A percentile compares a stretch with the other conserved stretches of the same genome.
phyloP scores from a whole-genome alignment of 2,797 vertebrate species.

The Crenichthys baileyi region DNA sequence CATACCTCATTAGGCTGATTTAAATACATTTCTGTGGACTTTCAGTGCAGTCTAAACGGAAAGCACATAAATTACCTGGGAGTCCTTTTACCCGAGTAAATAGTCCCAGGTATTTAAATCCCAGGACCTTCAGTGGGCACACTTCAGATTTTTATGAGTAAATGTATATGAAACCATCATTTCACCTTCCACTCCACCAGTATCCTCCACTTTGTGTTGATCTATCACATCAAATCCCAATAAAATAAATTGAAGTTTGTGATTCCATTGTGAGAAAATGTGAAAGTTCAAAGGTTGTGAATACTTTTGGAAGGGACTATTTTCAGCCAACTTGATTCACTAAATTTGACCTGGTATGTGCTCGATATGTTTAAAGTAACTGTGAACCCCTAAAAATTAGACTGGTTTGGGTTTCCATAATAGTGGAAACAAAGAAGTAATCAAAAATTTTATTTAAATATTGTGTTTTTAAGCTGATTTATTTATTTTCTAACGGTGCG shows the following conservation, averaged over 20 bases:
- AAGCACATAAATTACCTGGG: too few relatives aligned
- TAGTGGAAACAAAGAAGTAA: not conserved
- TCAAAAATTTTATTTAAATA: not conserved
- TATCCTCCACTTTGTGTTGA: too few relatives aligned
- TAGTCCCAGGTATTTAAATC: too few relatives aligned
- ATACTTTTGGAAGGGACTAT: not conserved
- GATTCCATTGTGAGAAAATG: too few relatives aligned
- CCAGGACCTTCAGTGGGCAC: too few relatives aligned
- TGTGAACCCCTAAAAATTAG: not conserved
- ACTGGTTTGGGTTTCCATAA: not conserved
- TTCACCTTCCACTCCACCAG: not conserved
- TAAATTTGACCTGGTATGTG: not conserved
- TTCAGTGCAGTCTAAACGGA: too few relatives aligned
- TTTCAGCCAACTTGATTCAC: not conserved
- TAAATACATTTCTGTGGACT: too few relatives aligned
- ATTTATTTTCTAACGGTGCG: constrained; percentile 5
- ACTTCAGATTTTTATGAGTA: not conserved
- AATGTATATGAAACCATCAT: not conserved
- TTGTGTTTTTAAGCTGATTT: not conserved
- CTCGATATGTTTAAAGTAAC: not conserved
- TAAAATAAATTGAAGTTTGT: too few relatives aligned
- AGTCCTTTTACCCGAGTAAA: too few relatives aligned
- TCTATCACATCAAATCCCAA: too few relatives aligned
- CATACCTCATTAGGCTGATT: too few relatives aligned
- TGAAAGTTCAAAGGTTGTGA: not conserved